A percentile compares a stretch with the other conserved stretches of the same genome.
Conservation (phyloP, 2,113 vertebrate species). For the Oplegnathus fasciatus region DNA sequence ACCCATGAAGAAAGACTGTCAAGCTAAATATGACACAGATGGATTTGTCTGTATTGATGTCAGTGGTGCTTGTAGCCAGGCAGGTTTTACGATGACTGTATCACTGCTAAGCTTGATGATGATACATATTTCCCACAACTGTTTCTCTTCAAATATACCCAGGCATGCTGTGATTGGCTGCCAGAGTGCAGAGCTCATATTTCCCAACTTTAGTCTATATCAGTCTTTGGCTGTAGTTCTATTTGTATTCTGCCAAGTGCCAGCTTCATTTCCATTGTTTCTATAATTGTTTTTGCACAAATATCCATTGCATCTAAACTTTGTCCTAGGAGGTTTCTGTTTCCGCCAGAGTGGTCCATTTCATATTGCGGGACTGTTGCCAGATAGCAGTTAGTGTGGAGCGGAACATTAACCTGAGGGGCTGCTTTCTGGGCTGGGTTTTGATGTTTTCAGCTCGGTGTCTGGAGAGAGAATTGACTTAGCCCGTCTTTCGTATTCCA, state of each 20-base stretch:
- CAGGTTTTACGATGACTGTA: conserved; percentile 6
- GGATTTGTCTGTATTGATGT: conserved; percentile 18
- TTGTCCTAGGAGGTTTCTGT: neutral
- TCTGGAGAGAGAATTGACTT: neutral
- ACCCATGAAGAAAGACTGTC: neutral
- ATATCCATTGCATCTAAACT: conserved; percentile 4
- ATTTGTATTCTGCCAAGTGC: neutral
- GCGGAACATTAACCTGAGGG: conserved; percentile 15
- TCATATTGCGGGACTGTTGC: conserved; percentile 3
- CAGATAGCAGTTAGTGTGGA: conserved; percentile 35
- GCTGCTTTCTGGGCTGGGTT: neutral
- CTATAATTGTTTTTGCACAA: conserved; percentile 27
- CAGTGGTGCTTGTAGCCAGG: neutral
- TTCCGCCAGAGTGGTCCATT: conserved; percentile 20
- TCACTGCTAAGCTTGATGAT: neutral
- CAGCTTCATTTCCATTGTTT: conserved; percentile 28
- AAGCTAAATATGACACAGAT: neutral
- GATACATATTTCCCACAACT: conserved; percentile 1
- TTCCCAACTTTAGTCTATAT: neutral
- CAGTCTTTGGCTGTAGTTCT: conserved; percentile 15
- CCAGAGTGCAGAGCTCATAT: neutral
- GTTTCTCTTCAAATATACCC: neutral
- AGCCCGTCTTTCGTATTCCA: neutral
- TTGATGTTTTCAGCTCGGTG: conserved; percentile 10
- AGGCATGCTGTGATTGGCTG: neutral